Evolutionary conservation across 2,888 invertebrate species (phyloP), one percentile per base, ranked within the genome.

Genomic region (Cartodere bifasciata): DNA sequence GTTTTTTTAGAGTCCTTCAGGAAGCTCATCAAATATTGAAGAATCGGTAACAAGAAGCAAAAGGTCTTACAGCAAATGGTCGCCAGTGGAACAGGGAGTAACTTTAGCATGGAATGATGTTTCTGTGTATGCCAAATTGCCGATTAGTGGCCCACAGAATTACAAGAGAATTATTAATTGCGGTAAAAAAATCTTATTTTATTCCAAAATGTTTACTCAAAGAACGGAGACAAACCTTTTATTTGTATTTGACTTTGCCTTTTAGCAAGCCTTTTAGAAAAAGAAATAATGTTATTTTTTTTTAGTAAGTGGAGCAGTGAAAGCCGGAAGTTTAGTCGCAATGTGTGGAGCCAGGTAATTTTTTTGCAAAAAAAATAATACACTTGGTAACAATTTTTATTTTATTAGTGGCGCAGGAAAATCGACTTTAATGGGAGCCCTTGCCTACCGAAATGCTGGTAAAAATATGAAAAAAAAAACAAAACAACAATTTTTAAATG

Each of bases 291-390:
- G 20, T 10, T 16, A 9, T 35, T 29, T 27, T 35, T 27, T 64
- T 58, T 38, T 56, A 80, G 85, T 82, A 3, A 76, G 75, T 38
- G 88, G 88, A 25, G 80, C 80, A 16, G 78, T 85, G 4, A 76
- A 76, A 48, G 77, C 85, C 5, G 87, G 87, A 4, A 76, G 77
- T 41, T 63, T 88, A 43, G 80, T 84, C 37, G 87, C 87, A 1
- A 60, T 88, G 36, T 81, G 88, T 75, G 87, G 87, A 35, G 75
- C 83, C 38, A 81, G 84, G 85, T 84, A 63, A 65, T 63, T 44
- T n/a, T n/a, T n/a, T n/a, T n/a, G n/a, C n/a, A n/a, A n/a, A n/a
- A n/a, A n/a, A n/a, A n/a, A n/a, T n/a, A n/a, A n/a, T 38, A 31
- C 13, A 6, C 12, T 25, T n/a, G 32, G 29, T 32, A 39, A 31